These are phyloP conservation scores for Tympanuchus pallidicinctus DNA, from an alignment of 2,113 vertebrate genomes.

Conservation along the genomic window DNA sequence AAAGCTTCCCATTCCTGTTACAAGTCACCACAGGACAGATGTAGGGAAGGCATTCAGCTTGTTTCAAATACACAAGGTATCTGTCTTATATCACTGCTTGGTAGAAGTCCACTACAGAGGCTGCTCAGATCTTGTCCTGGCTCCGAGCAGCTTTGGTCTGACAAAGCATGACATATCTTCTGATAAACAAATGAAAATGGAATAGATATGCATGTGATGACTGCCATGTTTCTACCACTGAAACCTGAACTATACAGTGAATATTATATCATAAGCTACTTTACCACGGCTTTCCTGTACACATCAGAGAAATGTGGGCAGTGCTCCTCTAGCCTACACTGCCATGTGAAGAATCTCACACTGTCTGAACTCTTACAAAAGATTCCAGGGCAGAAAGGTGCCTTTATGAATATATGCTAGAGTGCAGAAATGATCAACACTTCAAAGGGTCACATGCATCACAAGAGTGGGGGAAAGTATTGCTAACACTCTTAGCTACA, in stretches of 20 bases:
- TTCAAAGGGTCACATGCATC: constrained; percentile 14
- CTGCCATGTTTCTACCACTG: not conserved
- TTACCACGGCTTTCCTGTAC: not conserved
- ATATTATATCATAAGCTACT: not conserved
- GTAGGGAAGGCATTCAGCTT: not conserved
- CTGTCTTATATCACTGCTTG: not conserved
- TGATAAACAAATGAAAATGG: not conserved
- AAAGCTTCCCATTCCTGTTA: not conserved
- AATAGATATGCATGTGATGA: not conserved
- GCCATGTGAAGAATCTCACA: not conserved
- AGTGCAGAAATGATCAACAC: constrained; percentile 30
- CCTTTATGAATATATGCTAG: not conserved
- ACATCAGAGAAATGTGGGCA: not conserved
- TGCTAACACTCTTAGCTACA: constrained; percentile 13
- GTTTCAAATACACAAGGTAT: not conserved
- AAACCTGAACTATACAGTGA: not conserved
- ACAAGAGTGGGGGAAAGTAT: not conserved
- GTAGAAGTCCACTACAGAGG: not conserved
- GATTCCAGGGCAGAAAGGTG: not conserved
- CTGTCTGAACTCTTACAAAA: not conserved
- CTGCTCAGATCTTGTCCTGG: not conserved
- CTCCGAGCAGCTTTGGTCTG: not conserved
- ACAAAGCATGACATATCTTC: not conserved
- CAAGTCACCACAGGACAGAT: not conserved
- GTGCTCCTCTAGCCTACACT: not conserved